Base-by-base conservation (phyloP, 2,113 vertebrate genomes). In the Oryzias celebensis region DNA sequence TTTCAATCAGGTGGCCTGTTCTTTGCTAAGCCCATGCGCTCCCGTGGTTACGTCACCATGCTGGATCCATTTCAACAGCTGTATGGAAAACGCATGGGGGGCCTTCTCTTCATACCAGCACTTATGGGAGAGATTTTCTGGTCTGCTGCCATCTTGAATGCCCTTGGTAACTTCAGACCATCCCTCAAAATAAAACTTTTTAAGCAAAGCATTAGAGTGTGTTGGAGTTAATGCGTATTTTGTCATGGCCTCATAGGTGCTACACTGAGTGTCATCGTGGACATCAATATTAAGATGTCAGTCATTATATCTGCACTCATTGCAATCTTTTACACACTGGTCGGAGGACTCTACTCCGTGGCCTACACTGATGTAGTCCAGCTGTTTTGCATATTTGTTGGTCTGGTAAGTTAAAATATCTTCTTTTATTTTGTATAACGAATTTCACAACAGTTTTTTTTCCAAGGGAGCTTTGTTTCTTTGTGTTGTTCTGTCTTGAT, bases 41-140 rank as follows among this genome's bases (percentile, higher is more conserved):
- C 96, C 45, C 93, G 93, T 66, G 97, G 97, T 56, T 99, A 99
- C 22, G 96, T 99, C 87, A 99, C 97, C 72, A 99, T 99, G 97
- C 75, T 99, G 75, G 97, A 99, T 74, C 97, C 97, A 0, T 99
- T 99, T 88, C 97, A 99, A 88, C 97, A 98, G 82, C 61, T 96
- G 59, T 99, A 99, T 54, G 97, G 97, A 36, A 97, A 98, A 84
- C 93, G 97, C 61, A 98, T 99, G 97, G 97, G 97, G 1, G 97
- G 97, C 2, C 91, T 99, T 45, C 91, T 99, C 4, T 99, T 99
- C 82, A 96, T 99, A 88, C 97, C 97, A 24, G 97, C 97, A 0
- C 91, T 99, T 44, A 97, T 98, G 96, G 97, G 97, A 22, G 97
- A 99, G 85, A 99, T 99, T 89, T 99, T 99, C 91, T 99, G 97